These are phyloP conservation scores for Lerista edwardsae DNA, from an alignment of 2,797 vertebrate species.

Conservation along the genomic window DNA sequence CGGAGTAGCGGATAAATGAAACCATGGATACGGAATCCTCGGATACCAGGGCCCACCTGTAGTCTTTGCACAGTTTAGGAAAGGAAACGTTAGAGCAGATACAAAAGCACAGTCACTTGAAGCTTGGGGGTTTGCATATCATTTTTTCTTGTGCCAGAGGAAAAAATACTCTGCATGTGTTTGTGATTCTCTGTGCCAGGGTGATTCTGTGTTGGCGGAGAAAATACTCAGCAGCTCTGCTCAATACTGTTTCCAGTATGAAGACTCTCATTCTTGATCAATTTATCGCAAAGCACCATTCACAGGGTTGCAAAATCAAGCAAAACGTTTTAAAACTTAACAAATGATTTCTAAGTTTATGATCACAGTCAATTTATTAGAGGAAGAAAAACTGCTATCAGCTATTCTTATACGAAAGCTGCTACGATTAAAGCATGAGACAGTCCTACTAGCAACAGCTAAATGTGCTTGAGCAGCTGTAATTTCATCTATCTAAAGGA, in stretches of 20 bases:
- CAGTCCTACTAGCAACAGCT: background rate
- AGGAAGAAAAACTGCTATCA: background rate
- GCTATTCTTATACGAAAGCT: background rate
- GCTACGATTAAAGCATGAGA: background rate
- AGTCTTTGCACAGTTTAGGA: background rate
- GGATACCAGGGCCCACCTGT: too few relatives aligned
- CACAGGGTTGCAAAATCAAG: background rate
- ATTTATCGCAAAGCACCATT: background rate
- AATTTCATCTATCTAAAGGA: conserved; percentile 28
- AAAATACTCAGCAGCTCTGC: background rate
- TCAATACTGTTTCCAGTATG: background rate
- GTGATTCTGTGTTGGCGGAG: too few relatives aligned
- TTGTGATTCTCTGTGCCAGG: background rate
- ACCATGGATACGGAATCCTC: too few relatives aligned
- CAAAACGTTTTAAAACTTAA: background rate
- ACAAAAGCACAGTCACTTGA: background rate
- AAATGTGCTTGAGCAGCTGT: conserved; percentile 2
- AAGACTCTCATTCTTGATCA: background rate
- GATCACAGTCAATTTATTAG: background rate
- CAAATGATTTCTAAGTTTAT: background rate
- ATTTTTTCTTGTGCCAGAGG: background rate
- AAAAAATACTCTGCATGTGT: background rate
- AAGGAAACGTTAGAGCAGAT: background rate
- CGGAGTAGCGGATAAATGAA: too few relatives aligned
- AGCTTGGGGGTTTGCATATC: too few relatives aligned